Evolutionary conservation across 2,888 invertebrate genomes (phyloP), one percentile per base, ranked within the genome.

Genomic region (Teleiodes luculella): DNA sequence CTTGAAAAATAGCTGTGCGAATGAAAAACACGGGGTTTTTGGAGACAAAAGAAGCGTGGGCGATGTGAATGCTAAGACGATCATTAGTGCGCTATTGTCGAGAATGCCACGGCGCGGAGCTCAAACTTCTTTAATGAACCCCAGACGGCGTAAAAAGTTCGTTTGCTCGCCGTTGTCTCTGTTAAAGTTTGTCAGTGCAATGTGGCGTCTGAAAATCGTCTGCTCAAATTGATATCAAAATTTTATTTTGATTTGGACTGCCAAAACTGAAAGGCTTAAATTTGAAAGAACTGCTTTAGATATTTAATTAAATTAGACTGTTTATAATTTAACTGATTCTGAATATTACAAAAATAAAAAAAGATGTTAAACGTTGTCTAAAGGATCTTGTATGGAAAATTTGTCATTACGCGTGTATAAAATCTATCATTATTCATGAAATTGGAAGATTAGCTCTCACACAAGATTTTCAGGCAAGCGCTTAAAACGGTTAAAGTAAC

Each of bases 31-130:
- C 62, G 53, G 64, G 67, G 74, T 81, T 84, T 77, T 78, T 58
- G 85, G 83, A 88, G 86, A 89, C 88, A 88, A 88, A 84, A 80
- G 83, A 68, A 65, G 74, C 80, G 87, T 84, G 80, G 87, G 86
- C 78, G 83, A 83, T 79, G 77, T 83, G 84, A 87, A 87, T 87
- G 87, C 74, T 86, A 86, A 85, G 81, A 81, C 77, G 74, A 82
- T 87, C 88, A 88, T 89, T 88, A 89, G 86, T 63, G 64, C 43
- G 62, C 81, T 72, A 85, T 89, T 89, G 88, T 83, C 68, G 73
- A 68, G 76, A 82, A 80, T 78, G 80, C 77, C 79, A 75, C 70
- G 63, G 48, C 65, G 45, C 57, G 83, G 54, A 72, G 56, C 76
- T 82, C 84, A 87, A 88, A 80, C 66, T 72, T 43, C 24, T 31